Conservation (phyloP, 2,888 invertebrate species). For the Cristatella mucedo region DNA sequence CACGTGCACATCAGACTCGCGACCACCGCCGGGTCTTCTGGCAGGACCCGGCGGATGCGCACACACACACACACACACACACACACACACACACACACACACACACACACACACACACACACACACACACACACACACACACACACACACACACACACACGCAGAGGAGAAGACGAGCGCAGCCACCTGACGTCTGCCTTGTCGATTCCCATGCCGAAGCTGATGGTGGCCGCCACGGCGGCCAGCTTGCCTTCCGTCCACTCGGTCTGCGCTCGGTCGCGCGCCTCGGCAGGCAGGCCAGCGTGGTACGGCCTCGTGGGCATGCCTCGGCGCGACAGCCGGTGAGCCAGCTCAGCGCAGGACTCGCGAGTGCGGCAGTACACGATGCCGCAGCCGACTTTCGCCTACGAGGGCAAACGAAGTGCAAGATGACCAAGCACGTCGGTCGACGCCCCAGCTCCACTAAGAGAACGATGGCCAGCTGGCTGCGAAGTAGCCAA, state of each 20-base stretch:
- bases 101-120: too few relatives aligned
- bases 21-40: too few relatives aligned
- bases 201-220: slow-evolving; percentile 99
- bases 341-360: slow-evolving; percentile 65
- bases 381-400: slow-evolving; percentile 61
- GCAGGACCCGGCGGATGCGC: too few relatives aligned
- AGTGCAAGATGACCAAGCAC: too few relatives aligned
- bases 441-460: too few relatives aligned
- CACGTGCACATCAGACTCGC: too few relatives aligned
- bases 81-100: too few relatives aligned
- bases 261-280: slow-evolving; percentile 64
- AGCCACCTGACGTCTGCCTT: slow-evolving; percentile 67
- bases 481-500: too few relatives aligned
- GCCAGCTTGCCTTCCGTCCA: slow-evolving; percentile 79
- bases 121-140: too few relatives aligned
- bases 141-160: too few relatives aligned
- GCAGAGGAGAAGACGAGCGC: neutral
- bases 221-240: slow-evolving; percentile 87
- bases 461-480: too few relatives aligned
- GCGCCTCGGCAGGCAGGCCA: slow-evolving; percentile 53
- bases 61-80: too few relatives aligned
- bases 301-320: slow-evolving; percentile 74
- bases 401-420: neutral
- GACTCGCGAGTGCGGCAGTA: slow-evolving; percentile 85
- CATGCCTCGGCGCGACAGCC: slow-evolving; percentile 50